Percentiles rank a stretch among this genome's conserved stretches.
Conservation (phyloP, 2,888 invertebrate species). For the Autographa gamma region DNA sequence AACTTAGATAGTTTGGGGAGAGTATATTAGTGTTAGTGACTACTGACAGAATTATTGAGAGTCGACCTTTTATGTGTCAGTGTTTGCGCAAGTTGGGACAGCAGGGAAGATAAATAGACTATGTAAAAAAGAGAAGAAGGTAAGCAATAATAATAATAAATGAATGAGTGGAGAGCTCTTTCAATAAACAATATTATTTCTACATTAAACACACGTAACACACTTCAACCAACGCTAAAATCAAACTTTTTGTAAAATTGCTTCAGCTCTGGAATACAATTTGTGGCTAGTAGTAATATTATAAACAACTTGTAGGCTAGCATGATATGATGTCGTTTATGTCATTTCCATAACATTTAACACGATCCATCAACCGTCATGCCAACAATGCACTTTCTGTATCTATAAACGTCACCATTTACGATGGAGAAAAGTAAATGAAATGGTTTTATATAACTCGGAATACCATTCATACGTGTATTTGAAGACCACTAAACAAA, state of each 20-base stretch:
- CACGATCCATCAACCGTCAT: too few relatives aligned
- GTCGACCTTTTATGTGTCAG: not conserved
- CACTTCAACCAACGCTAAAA: too few relatives aligned
- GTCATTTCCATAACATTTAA: too few relatives aligned
- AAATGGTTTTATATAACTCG: not conserved
- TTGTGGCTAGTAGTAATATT: too few relatives aligned
- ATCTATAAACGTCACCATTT: not conserved
- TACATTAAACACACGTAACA: too few relatives aligned
- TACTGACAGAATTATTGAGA: slow-evolving; percentile 4
- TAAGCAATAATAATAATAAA: not conserved
- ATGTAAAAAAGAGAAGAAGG: not conserved
- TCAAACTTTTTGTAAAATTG: too few relatives aligned
- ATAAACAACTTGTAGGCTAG: too few relatives aligned
- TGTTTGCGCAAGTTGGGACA: not conserved
- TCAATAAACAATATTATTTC: too few relatives aligned
- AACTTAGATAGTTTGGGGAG: slow-evolving; percentile 1
- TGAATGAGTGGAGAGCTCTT: too few relatives aligned
- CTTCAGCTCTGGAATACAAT: too few relatives aligned
- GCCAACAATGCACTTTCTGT: too few relatives aligned
- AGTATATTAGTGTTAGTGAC: slow-evolving; percentile 4
- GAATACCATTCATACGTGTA: not conserved
- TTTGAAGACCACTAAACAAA: slow-evolving; percentile 2
- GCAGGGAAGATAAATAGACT: not conserved
- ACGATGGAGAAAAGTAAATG: not conserved
- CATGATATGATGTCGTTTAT: too few relatives aligned